Evolutionary conservation across 2,797 vertebrate species (phyloP).

Genomic region (Setipinna tenuifilis): DNA sequence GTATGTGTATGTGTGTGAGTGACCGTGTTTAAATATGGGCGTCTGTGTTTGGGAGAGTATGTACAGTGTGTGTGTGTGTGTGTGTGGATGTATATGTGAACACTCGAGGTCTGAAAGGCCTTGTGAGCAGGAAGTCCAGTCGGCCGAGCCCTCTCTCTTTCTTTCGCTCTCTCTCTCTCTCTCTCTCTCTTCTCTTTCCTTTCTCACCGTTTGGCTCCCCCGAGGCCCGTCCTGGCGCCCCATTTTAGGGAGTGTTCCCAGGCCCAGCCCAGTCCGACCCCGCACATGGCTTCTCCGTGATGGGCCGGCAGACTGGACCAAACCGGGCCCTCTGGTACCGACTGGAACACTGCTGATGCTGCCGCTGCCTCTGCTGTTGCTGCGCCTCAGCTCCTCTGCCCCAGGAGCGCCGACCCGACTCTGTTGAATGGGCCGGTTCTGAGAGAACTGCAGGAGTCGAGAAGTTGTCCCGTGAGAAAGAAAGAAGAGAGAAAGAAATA

Average conservation of each 20-base stretch:
- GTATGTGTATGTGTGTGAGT: background rate
- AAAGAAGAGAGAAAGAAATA: background rate
- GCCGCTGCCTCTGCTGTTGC: background rate
- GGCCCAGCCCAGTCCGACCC: conserved; percentile 9
- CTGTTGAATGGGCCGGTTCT: background rate
- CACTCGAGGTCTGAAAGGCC: background rate
- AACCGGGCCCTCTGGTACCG: background rate
- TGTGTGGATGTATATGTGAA: background rate
- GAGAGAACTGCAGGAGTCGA: background rate
- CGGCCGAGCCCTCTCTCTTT: background rate
- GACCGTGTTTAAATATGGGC: no score
- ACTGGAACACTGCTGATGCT: background rate
- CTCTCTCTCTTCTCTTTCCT: background rate
- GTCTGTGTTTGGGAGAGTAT: background rate
- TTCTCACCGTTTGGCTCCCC: background rate
- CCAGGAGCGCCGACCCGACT: background rate
- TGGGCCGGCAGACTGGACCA: background rate
- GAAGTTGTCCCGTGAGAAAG: background rate
- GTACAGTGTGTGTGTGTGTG: background rate
- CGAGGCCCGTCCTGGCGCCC: conserved; percentile 8
- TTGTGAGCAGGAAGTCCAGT: conserved; percentile 1
- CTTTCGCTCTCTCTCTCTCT: background rate
- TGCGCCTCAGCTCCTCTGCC: background rate
- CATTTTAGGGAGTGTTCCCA: conserved; percentile 11
- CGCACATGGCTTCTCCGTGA: background rate